Evolutionary conservation across 2,888 invertebrate species (phyloP), one percentile per base, ranked within the genome.

Genomic region (Maniola hyperantus): DNA sequence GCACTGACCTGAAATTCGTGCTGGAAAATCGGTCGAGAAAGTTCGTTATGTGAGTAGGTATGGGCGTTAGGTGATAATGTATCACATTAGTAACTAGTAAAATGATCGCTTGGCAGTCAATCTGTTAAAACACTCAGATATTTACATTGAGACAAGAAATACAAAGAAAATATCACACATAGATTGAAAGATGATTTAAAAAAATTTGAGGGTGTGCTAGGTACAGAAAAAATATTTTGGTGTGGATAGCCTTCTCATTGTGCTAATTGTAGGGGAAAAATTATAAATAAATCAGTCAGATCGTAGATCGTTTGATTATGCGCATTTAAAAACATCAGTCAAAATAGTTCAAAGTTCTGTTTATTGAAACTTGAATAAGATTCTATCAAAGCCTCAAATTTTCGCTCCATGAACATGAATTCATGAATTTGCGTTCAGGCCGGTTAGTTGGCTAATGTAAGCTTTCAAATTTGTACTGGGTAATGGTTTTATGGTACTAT

Each of bases 1-100:
- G 91, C 0, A 78, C 78, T 48, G 89, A 87, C 72, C 89, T 90
- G 71, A 64, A 70, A 68, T 68, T 48, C 42, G n/a, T 61, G 51
- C 66, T 68, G 42, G 59, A 63, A 51, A 39, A 65, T 57, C 42
- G 60, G 48, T 54, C 50, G 61, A 48, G 61, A 39, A 50, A 20
- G 50, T 61, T 39, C 48, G 50, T 50, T 61, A 61, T 48, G 48
- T 59, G 46, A 59, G 57, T 57, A 57, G 13, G 42, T 42, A 57
- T 57, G 57, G 57, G 15, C 18, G 57, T 57, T 57, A 57, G 57
- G 18, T 57, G 57, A 42, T 18, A 20, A 20, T 57, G 57, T 57
- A 13, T 39, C 10, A 18, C 4, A 34, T 55, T 39, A 57, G 39
- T 57, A 20, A 42, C 57, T 42, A 57, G 20, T 39, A 57, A 57